Evolutionary conservation across 35 echinoderm and acorn worm species (phyloP).

Genomic region (Ophiothrix spiculata): DNA sequence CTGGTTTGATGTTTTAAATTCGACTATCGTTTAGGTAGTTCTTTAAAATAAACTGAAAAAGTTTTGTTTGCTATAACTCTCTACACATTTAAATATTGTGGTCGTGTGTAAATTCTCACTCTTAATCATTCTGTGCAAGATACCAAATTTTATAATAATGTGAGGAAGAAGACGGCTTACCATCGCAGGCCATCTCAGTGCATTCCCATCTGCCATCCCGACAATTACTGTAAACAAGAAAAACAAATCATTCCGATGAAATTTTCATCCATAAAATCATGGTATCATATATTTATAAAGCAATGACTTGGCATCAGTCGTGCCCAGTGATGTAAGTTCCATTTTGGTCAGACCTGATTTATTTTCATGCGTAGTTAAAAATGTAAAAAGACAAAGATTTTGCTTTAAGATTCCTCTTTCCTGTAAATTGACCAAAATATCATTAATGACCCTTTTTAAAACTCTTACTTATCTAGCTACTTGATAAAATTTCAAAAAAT

Average conservation of each 20-base stretch:
- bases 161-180: neutral
- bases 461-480: no score
- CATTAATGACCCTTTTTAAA: no score
- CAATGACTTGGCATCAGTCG: neutral
- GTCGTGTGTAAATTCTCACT: neutral
- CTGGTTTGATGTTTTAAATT: no score
- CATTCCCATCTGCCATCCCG: neutral
- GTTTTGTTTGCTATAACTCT: no score
- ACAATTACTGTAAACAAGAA: neutral
- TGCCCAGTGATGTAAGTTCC: neutral
- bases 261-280: neutral
- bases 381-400: neutral
- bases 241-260: neutral
- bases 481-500: no score
- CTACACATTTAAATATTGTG: no score
- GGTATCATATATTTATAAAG: neutral
- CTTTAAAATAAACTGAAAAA: no score
- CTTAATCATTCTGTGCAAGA: neutral
- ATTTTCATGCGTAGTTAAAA: neutral
- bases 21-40: no score
- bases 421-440: no score
- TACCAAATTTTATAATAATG: neutral
- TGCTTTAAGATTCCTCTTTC: no score
- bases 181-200: slow-evolving; percentile 10
- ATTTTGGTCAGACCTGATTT: neutral